Percentiles rank a stretch among this genome's conserved stretches.
These are phyloP conservation scores for Doryteuthis pealeii DNA, from an alignment of 1,140 invertebrate genomes.

Conservation along the genomic window DNA sequence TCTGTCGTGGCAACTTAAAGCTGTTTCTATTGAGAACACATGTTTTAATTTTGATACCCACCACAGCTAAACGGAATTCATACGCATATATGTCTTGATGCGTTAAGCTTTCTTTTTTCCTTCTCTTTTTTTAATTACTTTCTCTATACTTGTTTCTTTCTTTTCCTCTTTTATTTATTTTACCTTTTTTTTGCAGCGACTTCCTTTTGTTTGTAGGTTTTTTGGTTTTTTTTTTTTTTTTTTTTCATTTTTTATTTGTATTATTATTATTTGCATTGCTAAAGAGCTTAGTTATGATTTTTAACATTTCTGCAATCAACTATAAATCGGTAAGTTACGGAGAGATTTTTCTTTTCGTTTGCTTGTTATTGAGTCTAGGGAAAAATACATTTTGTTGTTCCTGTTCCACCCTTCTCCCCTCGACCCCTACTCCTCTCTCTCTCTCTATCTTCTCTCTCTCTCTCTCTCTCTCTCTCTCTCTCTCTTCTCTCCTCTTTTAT, in stretches of 20 bases:
- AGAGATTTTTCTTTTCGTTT: background rate
- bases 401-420: no score
- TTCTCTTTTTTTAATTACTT: background rate
- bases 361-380: background rate
- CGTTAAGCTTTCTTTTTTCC: slow-evolving; percentile 2
- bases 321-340: background rate
- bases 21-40: background rate
- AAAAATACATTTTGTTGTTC: no score
- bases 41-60: slow-evolving; percentile 6
- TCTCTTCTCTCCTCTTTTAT: no score
- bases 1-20: background rate
- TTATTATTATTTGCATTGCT: no score
- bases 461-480: no score
- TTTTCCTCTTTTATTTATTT: background rate
- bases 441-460: no score
- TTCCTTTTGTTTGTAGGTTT: no score
- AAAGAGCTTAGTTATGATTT: no score
- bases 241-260: no score
- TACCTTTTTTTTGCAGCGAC: no score
- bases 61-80: background rate
- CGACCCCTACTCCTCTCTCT: no score
- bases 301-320: background rate
- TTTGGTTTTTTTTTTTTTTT: no score
- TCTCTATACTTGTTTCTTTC: background rate
- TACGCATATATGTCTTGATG: slow-evolving; percentile 7